These are phyloP conservation scores for Leucania comma DNA, from an alignment of 2,888 invertebrate genomes.

Conservation along the genomic window DNA sequence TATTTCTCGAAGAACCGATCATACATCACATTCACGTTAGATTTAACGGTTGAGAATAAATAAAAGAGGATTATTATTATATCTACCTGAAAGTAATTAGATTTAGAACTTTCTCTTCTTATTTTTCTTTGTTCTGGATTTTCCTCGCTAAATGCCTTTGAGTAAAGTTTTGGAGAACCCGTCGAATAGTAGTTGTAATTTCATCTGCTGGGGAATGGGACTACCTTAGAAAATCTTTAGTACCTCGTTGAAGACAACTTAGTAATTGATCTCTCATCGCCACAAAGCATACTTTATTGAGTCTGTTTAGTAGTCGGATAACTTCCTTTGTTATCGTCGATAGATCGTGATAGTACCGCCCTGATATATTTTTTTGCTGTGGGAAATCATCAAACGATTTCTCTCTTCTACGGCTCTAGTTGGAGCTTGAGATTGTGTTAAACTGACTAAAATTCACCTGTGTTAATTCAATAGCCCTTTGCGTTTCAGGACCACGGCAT, in stretches of 20 bases:
- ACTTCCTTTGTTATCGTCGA: too few species aligned
- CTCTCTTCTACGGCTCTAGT: too few species aligned
- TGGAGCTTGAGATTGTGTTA: too few species aligned
- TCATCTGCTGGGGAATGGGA: constrained; percentile 19
- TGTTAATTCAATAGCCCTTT: too few species aligned
- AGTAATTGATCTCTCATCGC: background rate
- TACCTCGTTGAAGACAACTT: background rate
- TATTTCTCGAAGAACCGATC: constrained; percentile 12
- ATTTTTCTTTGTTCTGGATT: constrained; percentile 12
- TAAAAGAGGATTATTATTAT: constrained; percentile 20
- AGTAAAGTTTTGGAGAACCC: constrained; percentile 27
- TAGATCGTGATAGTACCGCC: too few species aligned
- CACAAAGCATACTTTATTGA: constrained; percentile 2
- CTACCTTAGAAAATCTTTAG: constrained; percentile 3
- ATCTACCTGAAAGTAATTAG: constrained; percentile 21
- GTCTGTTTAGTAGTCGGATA: background rate
- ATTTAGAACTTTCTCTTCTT: constrained; percentile 1
- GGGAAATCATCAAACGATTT: too few species aligned
- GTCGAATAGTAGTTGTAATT: constrained; percentile 15
- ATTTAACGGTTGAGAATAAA: constrained; percentile 24
- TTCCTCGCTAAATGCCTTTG: constrained; percentile 21
- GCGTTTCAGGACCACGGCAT: too few species aligned
- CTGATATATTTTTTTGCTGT: background rate
- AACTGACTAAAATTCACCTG: too few species aligned
- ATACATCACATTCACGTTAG: constrained; percentile 26